These are phyloP conservation scores for Sprattus sprattus DNA, from an alignment of 2,113 vertebrate genomes.

Conservation along the genomic window DNA sequence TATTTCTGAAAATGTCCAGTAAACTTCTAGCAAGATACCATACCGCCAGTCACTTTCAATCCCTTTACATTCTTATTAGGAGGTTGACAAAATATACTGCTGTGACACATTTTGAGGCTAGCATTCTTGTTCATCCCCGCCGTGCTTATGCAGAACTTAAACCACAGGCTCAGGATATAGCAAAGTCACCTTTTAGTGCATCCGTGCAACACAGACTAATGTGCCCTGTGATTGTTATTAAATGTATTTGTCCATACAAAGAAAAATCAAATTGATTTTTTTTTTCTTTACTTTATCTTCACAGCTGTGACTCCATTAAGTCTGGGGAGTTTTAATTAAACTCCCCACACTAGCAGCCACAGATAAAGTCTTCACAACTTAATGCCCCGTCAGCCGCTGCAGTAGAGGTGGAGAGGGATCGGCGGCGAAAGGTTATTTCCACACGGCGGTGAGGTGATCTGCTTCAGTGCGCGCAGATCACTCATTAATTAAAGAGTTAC, in stretches of 20 bases:
- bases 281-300: conserved; percentile 24
- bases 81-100: background rate
- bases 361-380: conserved; percentile 60
- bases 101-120: background rate
- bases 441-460: conserved; percentile 59
- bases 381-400: conserved; percentile 57
- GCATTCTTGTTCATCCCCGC: background rate
- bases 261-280: conserved; percentile 15
- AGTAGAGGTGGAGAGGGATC: conserved; percentile 45
- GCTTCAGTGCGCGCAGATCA: conserved; percentile 57
- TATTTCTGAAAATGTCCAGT: background rate
- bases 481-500: conserved; percentile 59
- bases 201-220: background rate
- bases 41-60: background rate
- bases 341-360: conserved; percentile 49
- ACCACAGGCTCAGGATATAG: background rate
- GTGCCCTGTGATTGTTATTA: conserved; percentile 1
- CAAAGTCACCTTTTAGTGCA: background rate
- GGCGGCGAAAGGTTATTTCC: conserved; percentile 57
- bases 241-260: conserved; percentile 13
- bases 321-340: conserved; percentile 62
- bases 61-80: background rate
- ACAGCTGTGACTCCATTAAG: conserved; percentile 40
- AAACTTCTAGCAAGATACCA: background rate
- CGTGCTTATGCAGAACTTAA: background rate